Evolutionary conservation across 2,888 invertebrate genomes (phyloP).

Genomic region (Eupithecia pulchellata): DNA sequence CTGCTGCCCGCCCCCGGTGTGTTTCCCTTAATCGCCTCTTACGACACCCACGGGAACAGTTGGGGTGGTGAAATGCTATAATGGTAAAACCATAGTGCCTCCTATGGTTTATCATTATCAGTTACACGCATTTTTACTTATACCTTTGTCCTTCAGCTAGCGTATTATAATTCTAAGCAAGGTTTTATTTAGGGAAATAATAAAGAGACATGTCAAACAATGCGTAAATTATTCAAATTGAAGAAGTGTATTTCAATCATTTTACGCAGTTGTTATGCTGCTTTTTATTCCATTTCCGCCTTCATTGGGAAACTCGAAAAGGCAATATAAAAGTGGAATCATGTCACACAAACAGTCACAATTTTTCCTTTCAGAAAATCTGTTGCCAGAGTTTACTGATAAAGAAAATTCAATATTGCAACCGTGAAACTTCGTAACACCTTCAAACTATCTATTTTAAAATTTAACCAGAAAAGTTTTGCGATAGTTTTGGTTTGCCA

Average conservation of each 20-base stretch:
- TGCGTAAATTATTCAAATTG: background rate
- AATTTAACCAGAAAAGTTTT: slow-evolving; percentile 36
- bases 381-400: background rate
- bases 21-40: too few species aligned
- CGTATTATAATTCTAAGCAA: background rate
- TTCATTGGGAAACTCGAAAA: background rate
- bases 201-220: background rate
- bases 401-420: slow-evolving; percentile 22
- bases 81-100: background rate
- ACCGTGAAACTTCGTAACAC: slow-evolving; percentile 14
- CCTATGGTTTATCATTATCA: too few species aligned
- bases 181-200: background rate
- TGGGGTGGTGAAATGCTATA: too few species aligned
- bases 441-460: slow-evolving; percentile 16
- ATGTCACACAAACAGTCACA: background rate
- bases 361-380: background rate
- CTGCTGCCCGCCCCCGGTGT: too few species aligned
- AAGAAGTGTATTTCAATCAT: too few species aligned
- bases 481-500: slow-evolving; percentile 28
- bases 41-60: too few species aligned
- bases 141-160: background rate
- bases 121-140: too few species aligned
- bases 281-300: too few species aligned
- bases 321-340: background rate
- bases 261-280: too few species aligned